Conservation (phyloP, 2,888 invertebrate species). For the Schizaphis graminum region DNA sequence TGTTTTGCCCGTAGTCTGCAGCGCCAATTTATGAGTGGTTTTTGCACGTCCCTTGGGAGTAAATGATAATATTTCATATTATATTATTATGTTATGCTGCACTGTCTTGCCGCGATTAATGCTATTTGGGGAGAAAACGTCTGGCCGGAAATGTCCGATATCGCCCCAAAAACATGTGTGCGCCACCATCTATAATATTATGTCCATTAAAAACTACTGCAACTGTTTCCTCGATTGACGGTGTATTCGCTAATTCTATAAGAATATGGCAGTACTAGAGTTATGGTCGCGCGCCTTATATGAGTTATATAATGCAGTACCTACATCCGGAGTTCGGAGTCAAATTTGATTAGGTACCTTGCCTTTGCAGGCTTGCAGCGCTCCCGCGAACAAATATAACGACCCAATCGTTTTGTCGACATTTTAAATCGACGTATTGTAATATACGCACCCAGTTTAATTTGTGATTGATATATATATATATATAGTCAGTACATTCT, state of each 20-base stretch:
- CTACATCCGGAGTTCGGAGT: not conserved
- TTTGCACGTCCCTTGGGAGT: not conserved
- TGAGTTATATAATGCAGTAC: no score
- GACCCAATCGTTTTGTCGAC: not conserved
- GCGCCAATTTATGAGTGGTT: not conserved
- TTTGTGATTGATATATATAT: not conserved
- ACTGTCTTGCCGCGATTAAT: not conserved
- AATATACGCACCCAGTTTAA: not conserved
- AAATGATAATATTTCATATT: not conserved
- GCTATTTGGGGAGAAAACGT: not conserved
- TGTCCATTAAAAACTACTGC: not conserved
- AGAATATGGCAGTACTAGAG: not conserved
- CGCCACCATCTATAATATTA: not conserved
- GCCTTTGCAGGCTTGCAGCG: not conserved
- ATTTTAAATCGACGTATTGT: not conserved
- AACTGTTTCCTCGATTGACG: not conserved
- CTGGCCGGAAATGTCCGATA: constrained; percentile 1
- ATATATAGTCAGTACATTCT: not conserved
- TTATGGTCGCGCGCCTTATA: not conserved
- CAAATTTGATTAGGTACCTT: not conserved
- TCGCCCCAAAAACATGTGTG: not conserved
- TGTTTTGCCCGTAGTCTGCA: not conserved
- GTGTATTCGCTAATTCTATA: not conserved
- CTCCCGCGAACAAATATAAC: not conserved
- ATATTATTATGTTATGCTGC: not conserved